Percentiles rank a stretch among this genome's conserved stretches.
Conservation (phyloP, 2,113 vertebrate genomes). For the Chaetura pelagica region DNA sequence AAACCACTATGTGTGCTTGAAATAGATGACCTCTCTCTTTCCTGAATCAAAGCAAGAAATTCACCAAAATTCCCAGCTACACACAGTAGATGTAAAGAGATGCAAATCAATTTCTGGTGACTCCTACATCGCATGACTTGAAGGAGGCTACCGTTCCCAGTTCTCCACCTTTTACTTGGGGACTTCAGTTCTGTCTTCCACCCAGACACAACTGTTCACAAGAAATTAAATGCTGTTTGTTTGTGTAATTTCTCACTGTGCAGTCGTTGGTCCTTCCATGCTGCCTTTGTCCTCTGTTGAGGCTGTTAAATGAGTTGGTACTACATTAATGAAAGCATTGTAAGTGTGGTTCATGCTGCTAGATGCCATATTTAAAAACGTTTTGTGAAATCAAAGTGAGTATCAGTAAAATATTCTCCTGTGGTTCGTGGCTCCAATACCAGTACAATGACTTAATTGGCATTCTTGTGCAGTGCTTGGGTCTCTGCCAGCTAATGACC, state of each 20-base stretch:
- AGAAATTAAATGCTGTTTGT: slow-evolving; percentile 9
- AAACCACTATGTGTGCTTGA: neutral
- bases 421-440: neutral
- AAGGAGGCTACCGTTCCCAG: neutral
- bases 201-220: accelerated
- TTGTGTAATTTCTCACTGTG: neutral
- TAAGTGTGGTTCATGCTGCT: slow-evolving; percentile 27
- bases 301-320: slow-evolving; percentile 3
- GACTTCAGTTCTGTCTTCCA: neutral
- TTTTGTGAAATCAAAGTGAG: slow-evolving; percentile 6
- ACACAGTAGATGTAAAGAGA: neutral
- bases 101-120: neutral
- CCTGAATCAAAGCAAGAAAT: neutral
- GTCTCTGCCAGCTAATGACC: slow-evolving; percentile 47
- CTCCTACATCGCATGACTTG: neutral
- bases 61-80: neutral
- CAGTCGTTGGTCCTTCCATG: neutral
- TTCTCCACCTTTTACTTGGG: neutral
- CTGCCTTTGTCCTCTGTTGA: neutral
- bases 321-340: slow-evolving; percentile 1
- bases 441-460: slow-evolving; percentile 20
- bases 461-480: slow-evolving; percentile 37
- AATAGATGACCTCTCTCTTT: neutral
- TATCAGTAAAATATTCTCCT: neutral
- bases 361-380: slow-evolving; percentile 3